Evolutionary conservation across 2,888 invertebrate species (phyloP), one percentile per base, ranked within the genome.

Genomic region (Drosophila subquinaria): DNA sequence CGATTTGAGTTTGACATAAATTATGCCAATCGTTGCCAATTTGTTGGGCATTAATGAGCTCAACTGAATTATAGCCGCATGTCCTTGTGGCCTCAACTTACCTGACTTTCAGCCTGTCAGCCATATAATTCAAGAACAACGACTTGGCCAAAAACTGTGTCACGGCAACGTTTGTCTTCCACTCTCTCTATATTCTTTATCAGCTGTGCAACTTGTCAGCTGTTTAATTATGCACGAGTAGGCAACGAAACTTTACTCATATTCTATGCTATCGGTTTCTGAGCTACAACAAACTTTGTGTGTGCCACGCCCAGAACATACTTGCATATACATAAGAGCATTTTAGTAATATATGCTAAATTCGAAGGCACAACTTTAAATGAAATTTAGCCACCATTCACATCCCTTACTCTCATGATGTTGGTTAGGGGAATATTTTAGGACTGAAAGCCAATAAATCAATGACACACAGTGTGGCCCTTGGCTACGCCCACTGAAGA

Each of bases 401-500:
- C 23, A 11, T 6, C 33, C 27, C 51, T n/a, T 45, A 53, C 45
- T n/a, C 38, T 52, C n/a, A 61, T 20, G 13, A 3, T 40, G 15
- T 2, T 38, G 36, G 45, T 45, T 57, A 27, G 38, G 27, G 23
- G 27, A 20, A 55, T 50, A 62, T 63, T 67, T 63, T 64, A 52
- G 61, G 48, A 4, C 81, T 69, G 66, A 88, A 81, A 84, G 88
- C 87, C 84, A 88, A 85, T 85, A 85, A 85, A 85, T 85, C 84
- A 85, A 88, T 85, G 87, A 76, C 89, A 83, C 69, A 74, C 57
- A 63, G 77, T 72, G 65, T 48, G 71, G 66, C 74, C 64, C 76
- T 66, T 59, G 45, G 51, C 68, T 63, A 52, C 69, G 69, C 74
- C 62, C 69, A 63, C 55, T 57, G 56, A 59, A 52, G 61, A 65